Base-by-base conservation (phyloP, 1,140 invertebrate genomes). In the Polypedilum vanderplanki region DNA sequence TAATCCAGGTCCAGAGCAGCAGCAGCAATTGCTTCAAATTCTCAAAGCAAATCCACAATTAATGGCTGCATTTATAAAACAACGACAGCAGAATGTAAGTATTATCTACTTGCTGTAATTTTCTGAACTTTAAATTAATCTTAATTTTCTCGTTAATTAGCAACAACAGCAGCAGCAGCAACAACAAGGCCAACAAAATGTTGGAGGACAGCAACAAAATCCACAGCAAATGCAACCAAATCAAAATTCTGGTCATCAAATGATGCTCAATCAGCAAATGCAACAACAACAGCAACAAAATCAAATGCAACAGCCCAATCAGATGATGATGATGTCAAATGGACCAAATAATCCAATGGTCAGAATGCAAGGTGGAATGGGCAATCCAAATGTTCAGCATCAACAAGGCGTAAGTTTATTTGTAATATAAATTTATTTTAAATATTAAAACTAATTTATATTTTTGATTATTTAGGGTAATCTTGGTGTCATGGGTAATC, bases 51-150 rank as follows among this genome's bases (percentile, higher is more conserved):
- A 98, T 86, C 96, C 96, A 70, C 94, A 94, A 76, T 86, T 98
- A 10, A 98, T 98, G 95, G 96, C 96, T 75, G 94, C 95, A 73
- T 97, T 98, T 80, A 95, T 98, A 75, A 96, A 96, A 83, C 94
- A 97, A 84, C 86, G 93, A 81, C 90, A 93, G 85, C 78, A 75
- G 77, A 75, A 20, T 17, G 65, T 70, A 73, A 77, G 78, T 79
- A 75, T 76, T n/a, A n/a, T 7, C 40, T 76, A 10, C 24, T 20
- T 73, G 74, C 12, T 74, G 20, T 73, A 7, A 22, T 33, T n/a
- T 24, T 74, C 8, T 70, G n/a, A 10, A 7, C 3, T 9, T 8
- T 18, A 18, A 18, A 18, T 70, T 70, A 20, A 70, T 70, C 7
- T 20, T 20, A 70, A 70, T 18, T 20, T 18, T n/a, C 65, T 18